These are phyloP conservation scores for Hyla sarda DNA, from an alignment of 2,113 vertebrate species.

Conservation along the genomic window DNA sequence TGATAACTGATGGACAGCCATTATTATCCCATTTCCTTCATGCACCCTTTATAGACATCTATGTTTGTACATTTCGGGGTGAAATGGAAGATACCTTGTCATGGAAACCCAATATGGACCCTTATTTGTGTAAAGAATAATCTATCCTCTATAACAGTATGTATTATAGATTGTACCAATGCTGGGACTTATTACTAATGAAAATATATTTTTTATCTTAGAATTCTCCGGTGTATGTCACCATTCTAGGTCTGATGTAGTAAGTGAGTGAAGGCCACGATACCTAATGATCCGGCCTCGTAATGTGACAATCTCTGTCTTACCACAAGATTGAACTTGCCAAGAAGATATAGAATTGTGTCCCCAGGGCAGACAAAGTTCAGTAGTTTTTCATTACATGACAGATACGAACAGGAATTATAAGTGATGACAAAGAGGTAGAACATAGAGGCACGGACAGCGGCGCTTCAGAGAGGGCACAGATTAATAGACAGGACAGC, in stretches of 20 bases:
- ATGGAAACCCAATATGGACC: no score
- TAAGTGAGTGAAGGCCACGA: background rate
- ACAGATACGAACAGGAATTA: conserved; percentile 12
- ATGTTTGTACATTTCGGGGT: no score
- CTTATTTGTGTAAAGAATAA: no score
- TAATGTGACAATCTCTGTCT: background rate
- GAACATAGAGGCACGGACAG: background rate
- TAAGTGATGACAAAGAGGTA: conserved; percentile 17
- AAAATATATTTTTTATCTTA: background rate
- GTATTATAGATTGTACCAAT: background rate
- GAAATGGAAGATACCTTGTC: no score
- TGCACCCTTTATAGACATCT: no score
- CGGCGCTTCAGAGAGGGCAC: background rate
- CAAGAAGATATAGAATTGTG: background rate
- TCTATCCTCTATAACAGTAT: no score
- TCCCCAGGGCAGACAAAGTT: background rate
- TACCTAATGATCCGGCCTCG: background rate
- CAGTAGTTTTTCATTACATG: conserved; percentile 16
- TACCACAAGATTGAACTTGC: background rate
- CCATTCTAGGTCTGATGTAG: background rate
- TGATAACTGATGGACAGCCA: no score
- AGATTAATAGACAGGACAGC: conserved; percentile 17
- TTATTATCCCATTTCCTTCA: no score
- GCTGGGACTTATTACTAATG: background rate
- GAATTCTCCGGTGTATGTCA: background rate